Evolutionary conservation across 1,140 invertebrate species (phyloP).

Genomic region (Drosophila grimshawi): DNA sequence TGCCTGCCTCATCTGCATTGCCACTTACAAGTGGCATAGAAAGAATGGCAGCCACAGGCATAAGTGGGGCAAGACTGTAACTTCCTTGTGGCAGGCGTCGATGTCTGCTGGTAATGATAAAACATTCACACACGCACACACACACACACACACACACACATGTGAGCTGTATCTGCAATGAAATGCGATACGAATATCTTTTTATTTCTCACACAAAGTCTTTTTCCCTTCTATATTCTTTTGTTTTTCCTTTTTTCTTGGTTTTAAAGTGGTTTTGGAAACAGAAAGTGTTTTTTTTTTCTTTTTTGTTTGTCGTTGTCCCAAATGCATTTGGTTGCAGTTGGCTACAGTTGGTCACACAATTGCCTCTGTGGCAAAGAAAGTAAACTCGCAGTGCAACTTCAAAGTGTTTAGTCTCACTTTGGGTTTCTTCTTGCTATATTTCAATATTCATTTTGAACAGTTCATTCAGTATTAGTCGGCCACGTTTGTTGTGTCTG

Average conservation of each 20-base stretch:
- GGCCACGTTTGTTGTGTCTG: too few relatives aligned
- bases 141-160: constrained; percentile 6
- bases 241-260: not conserved
- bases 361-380: constrained; percentile 2
- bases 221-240: not conserved
- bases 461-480: too few relatives aligned
- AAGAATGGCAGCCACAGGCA: constrained; percentile 20
- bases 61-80: constrained; percentile 26
- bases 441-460: too few relatives aligned
- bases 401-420: constrained; percentile 20
- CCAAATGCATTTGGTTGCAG: constrained; percentile 29
- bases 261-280: constrained; percentile 25
- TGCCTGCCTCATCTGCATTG: constrained; percentile 39
- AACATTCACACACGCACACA: constrained; percentile 29
- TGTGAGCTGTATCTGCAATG: constrained; percentile 46
- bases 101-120: constrained; percentile 68
- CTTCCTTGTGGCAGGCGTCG: constrained; percentile 55
- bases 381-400: not conserved
- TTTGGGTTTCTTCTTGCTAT: not conserved
- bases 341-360: constrained; percentile 29
- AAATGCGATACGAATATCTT: constrained; percentile 46
- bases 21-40: constrained; percentile 34
- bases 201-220: not conserved
- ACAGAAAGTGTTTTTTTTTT: constrained; percentile 14
- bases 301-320: not conserved